Percentiles rank a stretch among this genome's conserved stretches.
Evolutionary conservation across 2,888 invertebrate genomes (phyloP).

Genomic region (Pseudococcus longispinus): DNA sequence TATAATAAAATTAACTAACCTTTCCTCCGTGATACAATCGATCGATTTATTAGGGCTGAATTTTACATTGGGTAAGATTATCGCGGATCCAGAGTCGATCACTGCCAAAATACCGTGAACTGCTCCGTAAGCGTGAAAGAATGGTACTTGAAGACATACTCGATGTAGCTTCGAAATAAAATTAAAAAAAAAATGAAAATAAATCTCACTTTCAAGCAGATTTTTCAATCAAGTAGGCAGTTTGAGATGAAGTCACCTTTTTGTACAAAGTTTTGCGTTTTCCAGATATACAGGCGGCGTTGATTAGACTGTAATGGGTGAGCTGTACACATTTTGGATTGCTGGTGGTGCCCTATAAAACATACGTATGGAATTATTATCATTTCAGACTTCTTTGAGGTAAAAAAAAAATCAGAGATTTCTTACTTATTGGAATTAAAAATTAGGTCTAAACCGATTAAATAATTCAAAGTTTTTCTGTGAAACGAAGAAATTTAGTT

Average conservation of each 20-base stretch:
- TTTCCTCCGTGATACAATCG: slow-evolving; percentile 71
- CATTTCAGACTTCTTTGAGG: too few species aligned
- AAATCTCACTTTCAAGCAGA: background rate
- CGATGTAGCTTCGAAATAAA: slow-evolving; percentile 59
- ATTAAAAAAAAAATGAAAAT: background rate
- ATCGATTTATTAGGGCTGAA: slow-evolving; percentile 72
- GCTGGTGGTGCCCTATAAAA: background rate
- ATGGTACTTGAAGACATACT: slow-evolving; percentile 71
- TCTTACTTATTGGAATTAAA: too few species aligned
- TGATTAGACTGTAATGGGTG: background rate
- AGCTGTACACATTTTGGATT: background rate
- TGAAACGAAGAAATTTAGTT: too few species aligned
- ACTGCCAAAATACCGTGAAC: slow-evolving; percentile 69
- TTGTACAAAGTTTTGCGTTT: background rate
- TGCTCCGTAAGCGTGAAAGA: slow-evolving; percentile 84
- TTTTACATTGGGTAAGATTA: slow-evolving; percentile 69
- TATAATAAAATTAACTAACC: too few species aligned
- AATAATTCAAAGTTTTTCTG: too few species aligned
- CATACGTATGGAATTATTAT: background rate
- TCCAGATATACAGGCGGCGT: background rate
- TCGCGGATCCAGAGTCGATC: slow-evolving; percentile 69
- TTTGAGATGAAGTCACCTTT: too few species aligned
- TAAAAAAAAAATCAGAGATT: too few species aligned
- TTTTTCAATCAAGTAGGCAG: too few species aligned
- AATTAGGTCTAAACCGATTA: too few species aligned